Evolutionary conservation across 2,888 invertebrate genomes (phyloP), one percentile per base, ranked within the genome.

Genomic region (Heterodera filipjevi): DNA sequence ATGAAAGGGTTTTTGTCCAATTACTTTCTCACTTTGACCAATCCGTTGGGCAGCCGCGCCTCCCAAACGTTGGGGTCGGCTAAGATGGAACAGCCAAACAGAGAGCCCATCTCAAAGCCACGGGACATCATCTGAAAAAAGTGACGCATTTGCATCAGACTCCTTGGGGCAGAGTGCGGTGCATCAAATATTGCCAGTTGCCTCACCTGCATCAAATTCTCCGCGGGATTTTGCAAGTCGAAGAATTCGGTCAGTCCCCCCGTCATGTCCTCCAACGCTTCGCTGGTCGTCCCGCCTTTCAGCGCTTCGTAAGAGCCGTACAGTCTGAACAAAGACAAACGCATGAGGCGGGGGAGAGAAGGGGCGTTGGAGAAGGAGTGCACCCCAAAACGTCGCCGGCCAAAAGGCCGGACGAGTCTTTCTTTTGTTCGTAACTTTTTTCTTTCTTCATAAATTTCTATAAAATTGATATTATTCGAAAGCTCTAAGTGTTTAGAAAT

Each of bases 201-300:
- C 22, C 33, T 19, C 68, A 33, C 68, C 68, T 95, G 95, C 89
- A 95, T 95, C 78, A 87, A 86, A 71, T 82, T 82, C 66, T 83
- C 80, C 32, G 82, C 78, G 5, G 78, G 76, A 27, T 82, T 77
- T 35, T 73, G 59, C 71, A 81, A 39, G 77, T 96, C 95, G 68
- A 79, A 81, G 71, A 81, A 81, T 82, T 89, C 88, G 14, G 88
- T 88, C 44, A 90, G 81, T 49, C 90, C 89, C 27, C 90, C 91
- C 0, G 98, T 99, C 90, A 99, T 98, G 91, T 99, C 99, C 90
- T 97, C 97, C 94, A 99, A 95, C 0, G 98, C 99, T 90, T 99
- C 99, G 89, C 95, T 95, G 0, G 98, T 96, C 0, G 95, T 95
- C 30, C 99, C 98, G 64, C 98, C 98, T 90, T 95, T 96, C 0